Evolutionary conservation across 2,888 invertebrate species (phyloP).

Genomic region (Cabera pusaria): DNA sequence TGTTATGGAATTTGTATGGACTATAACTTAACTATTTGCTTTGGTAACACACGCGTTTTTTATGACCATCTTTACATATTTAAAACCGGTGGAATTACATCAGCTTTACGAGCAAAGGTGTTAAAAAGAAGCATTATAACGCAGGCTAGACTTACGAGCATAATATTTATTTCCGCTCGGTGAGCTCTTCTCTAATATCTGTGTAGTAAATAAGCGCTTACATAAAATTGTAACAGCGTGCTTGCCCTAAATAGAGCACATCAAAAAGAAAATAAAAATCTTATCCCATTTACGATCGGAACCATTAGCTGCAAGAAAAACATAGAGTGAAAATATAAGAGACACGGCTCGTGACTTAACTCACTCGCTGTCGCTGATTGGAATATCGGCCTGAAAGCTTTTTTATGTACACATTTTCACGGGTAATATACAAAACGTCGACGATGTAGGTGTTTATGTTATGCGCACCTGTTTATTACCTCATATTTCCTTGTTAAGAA

Average conservation of each 20-base stretch:
- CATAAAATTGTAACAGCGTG: conserved; percentile 49
- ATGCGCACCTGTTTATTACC: conserved; percentile 44
- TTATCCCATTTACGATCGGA: conserved; percentile 64
- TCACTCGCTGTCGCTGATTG: conserved; percentile 57
- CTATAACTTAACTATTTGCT: no score
- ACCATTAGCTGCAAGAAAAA: conserved; percentile 60
- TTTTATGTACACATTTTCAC: conserved; percentile 61
- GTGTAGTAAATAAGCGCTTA: conserved; percentile 45
- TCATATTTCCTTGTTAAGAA: conserved; percentile 35
- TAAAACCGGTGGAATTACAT: no score
- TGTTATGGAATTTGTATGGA: no score
- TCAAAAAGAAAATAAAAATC: conserved; percentile 65
- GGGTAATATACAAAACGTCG: conserved; percentile 50
- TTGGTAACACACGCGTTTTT: no score
- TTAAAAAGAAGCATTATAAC: conserved; percentile 39
- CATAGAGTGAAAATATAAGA: conserved; percentile 54
- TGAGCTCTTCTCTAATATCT: conserved; percentile 42
- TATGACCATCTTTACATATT: no score
- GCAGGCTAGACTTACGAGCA: conserved; percentile 25
- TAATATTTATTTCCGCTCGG: conserved; percentile 39
- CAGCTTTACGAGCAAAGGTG: no score
- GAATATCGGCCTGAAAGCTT: conserved; percentile 63
- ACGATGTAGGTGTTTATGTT: conserved; percentile 41
- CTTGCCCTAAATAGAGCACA: conserved; percentile 56
- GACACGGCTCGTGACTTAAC: conserved; percentile 53